These are phyloP conservation scores for Taenioides sp. DNA, from an alignment of 2,797 vertebrate genomes.

Conservation along the genomic window DNA sequence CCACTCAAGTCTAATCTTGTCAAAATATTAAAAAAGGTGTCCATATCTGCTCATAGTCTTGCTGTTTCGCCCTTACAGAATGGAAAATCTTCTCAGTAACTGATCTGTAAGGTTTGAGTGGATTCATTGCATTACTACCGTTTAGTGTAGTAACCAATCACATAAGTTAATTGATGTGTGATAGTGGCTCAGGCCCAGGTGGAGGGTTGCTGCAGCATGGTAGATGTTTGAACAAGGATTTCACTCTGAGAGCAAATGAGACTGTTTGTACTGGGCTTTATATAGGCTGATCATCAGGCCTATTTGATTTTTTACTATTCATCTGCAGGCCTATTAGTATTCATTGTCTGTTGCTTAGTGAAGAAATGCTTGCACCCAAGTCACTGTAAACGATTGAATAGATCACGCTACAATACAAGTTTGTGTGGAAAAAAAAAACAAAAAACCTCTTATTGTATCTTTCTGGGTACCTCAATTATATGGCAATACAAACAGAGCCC, in stretches of 20 bases:
- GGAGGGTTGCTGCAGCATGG: constrained; percentile 39
- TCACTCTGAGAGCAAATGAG: constrained; percentile 30
- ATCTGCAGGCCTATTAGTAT: constrained; percentile 17
- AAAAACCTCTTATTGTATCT: too few species aligned
- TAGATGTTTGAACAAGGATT: constrained; percentile 51
- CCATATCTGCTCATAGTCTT: too few species aligned
- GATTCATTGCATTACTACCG: background rate
- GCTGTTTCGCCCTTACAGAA: too few species aligned
- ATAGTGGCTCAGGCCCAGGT: constrained; percentile 31
- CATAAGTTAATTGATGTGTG: background rate
- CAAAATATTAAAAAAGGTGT: too few species aligned
- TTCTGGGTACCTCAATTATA: too few species aligned
- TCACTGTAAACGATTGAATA: background rate
- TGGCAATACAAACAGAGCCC: too few species aligned
- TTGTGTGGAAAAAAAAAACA: background rate
- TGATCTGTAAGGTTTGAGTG: background rate
- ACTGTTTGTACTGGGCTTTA: constrained; percentile 33
- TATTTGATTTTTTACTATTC: constrained; percentile 39
- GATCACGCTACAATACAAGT: too few species aligned
- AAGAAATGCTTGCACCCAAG: background rate
- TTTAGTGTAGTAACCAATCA: constrained; percentile 10
- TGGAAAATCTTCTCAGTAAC: too few species aligned
- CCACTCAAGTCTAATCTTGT: too few species aligned
- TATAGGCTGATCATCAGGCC: constrained; percentile 27
- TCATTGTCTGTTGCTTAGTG: constrained; percentile 14